Conservation (phyloP, 2,797 vertebrate genomes). For the Cheirogaleus major region DNA sequence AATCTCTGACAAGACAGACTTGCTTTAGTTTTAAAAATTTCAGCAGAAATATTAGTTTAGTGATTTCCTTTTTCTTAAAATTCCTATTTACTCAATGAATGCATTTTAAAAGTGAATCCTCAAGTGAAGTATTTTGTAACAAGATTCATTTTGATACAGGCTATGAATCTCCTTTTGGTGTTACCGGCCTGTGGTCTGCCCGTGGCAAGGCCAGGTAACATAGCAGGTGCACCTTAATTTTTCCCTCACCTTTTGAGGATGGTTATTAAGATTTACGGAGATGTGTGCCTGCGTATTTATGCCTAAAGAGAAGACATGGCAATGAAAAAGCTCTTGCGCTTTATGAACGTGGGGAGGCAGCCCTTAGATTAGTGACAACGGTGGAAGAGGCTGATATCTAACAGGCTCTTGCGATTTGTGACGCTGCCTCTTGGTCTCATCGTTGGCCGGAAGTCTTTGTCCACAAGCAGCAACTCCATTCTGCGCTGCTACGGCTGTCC, state of each 20-base stretch:
- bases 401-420: not conserved
- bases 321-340: not conserved
- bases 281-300: not conserved
- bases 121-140: not conserved
- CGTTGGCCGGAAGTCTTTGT: not conserved
- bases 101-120: not conserved
- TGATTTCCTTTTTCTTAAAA: constrained; percentile 1
- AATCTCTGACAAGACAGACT: not conserved
- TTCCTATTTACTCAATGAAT: not conserved
- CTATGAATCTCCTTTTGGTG: not conserved
- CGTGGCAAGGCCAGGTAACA: not conserved
- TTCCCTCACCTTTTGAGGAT: not conserved
- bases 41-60: not conserved
- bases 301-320: not conserved
- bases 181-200: not conserved
- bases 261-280: not conserved
- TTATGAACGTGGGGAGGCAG: not conserved
- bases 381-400: not conserved
- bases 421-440: not conserved
- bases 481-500: not conserved
- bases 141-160: not conserved
- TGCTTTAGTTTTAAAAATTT: not conserved
- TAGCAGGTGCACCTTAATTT: not conserved
- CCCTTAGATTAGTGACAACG: not conserved
- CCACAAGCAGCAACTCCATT: not conserved